These are phyloP conservation scores for Pterostichus madidus DNA, from an alignment of 2,888 invertebrate genomes.

Conservation along the genomic window DNA sequence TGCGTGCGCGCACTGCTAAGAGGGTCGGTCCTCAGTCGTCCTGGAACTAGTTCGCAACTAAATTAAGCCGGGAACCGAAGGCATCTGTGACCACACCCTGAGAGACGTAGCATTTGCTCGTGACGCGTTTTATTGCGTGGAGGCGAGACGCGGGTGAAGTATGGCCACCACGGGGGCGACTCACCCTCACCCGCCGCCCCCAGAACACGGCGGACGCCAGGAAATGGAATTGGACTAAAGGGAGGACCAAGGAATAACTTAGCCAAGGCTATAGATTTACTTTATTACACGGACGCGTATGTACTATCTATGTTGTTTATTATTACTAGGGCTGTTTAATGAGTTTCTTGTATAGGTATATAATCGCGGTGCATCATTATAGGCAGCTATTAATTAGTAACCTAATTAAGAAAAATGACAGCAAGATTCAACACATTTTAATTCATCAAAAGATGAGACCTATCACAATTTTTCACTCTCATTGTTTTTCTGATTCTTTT, in stretches of 20 bases:
- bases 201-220: slow-evolving; percentile 27
- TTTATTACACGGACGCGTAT: slow-evolving; percentile 15
- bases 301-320: slow-evolving; percentile 2
- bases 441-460: too few relatives aligned
- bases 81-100: slow-evolving; percentile 78
- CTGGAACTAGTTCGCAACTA: slow-evolving; percentile 76
- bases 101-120: slow-evolving; percentile 77
- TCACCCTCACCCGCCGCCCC: slow-evolving; percentile 13
- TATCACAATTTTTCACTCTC: too few relatives aligned
- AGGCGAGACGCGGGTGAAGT: slow-evolving; percentile 57
- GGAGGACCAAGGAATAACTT: slow-evolving; percentile 40
- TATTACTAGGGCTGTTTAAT: slow-evolving; percentile 16
- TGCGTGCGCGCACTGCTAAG: neutral
- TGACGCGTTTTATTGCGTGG: slow-evolving; percentile 78
- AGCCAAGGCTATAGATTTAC: slow-evolving; percentile 38
- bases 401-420: too few relatives aligned
- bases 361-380: too few relatives aligned
- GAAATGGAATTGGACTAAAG: slow-evolving; percentile 48
- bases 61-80: slow-evolving; percentile 77
- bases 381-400: too few relatives aligned
- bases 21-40: slow-evolving; percentile 3
- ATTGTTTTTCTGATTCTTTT: too few relatives aligned
- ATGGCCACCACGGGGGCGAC: slow-evolving; percentile 50
- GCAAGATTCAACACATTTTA: too few relatives aligned
- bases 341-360: neutral